Evolutionary conservation across 1,140 invertebrate genomes (phyloP).

Genomic region (Belonocnema kinseyi): DNA sequence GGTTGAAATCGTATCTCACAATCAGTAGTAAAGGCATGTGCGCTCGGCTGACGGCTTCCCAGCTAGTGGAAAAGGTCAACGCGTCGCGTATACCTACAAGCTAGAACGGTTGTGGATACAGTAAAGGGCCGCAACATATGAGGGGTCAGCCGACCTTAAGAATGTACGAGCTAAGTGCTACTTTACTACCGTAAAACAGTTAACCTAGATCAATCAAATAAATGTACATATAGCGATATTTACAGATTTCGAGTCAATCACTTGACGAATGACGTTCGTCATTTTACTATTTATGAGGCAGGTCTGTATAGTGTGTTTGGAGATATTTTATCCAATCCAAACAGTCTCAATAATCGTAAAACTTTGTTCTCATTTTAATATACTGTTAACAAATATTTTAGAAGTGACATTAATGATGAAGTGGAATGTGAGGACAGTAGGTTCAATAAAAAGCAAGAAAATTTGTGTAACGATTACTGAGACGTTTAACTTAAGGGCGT

Average conservation of each 20-base stretch:
- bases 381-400: no score
- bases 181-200: neutral
- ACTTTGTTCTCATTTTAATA: no score
- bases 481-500: no score
- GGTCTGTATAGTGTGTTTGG: neutral
- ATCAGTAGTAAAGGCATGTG: constrained; percentile 25
- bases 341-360: neutral
- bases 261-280: neutral
- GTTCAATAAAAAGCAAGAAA: no score
- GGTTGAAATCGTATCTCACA: neutral
- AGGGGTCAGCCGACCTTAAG: constrained; percentile 22
- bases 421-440: no score
- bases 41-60: neutral
- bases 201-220: neutral
- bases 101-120: neutral
- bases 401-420: no score
- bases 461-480: no score
- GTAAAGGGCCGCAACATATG: neutral
- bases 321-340: neutral
- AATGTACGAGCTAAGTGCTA: constrained; percentile 7
- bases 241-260: neutral
- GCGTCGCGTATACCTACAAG: constrained; percentile 33
- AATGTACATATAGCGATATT: neutral
- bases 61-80: constrained; percentile 55
- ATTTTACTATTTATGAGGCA: neutral